phyloP scores from a whole-genome alignment of 2,797 vertebrate species.

The Chelon auratus region DNA sequence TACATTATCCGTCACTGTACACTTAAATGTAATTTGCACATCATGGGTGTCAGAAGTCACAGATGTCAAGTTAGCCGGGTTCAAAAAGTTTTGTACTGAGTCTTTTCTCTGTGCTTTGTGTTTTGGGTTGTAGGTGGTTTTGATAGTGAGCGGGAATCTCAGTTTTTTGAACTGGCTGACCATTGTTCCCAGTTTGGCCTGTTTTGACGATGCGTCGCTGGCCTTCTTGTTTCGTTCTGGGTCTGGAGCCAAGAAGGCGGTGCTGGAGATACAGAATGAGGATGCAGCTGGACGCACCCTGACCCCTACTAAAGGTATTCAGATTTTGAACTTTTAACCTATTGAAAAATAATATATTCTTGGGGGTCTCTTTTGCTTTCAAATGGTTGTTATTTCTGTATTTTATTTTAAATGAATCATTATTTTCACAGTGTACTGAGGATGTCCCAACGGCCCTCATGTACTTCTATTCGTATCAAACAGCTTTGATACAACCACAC shows the following conservation, averaged over 20 bases:
- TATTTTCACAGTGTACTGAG: background rate
- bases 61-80: background rate
- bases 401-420: conserved; percentile 4
- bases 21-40: conserved; percentile 11
- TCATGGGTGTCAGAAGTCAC: conserved; percentile 3
- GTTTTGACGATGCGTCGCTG: conserved; percentile 91
- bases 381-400: background rate
- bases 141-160: conserved; percentile 94
- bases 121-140: conserved; percentile 79
- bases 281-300: conserved; percentile 31
- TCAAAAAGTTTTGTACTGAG: background rate
- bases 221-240: conserved; percentile 82
- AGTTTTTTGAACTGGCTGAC: conserved; percentile 99
- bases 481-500: too few relatives aligned
- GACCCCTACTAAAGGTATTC: conserved; percentile 73
- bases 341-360: background rate
- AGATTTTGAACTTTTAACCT: background rate
- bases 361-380: too few relatives aligned
- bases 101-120: background rate
- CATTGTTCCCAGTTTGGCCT: conserved; percentile 92
- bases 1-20: background rate
- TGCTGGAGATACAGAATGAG: conserved; percentile 76
- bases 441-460: too few relatives aligned
- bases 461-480: too few relatives aligned
- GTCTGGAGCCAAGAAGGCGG: conserved; percentile 67